phyloP scores from a whole-genome alignment of 2,113 vertebrate genomes.

The Probosciger aterrimus region DNA sequence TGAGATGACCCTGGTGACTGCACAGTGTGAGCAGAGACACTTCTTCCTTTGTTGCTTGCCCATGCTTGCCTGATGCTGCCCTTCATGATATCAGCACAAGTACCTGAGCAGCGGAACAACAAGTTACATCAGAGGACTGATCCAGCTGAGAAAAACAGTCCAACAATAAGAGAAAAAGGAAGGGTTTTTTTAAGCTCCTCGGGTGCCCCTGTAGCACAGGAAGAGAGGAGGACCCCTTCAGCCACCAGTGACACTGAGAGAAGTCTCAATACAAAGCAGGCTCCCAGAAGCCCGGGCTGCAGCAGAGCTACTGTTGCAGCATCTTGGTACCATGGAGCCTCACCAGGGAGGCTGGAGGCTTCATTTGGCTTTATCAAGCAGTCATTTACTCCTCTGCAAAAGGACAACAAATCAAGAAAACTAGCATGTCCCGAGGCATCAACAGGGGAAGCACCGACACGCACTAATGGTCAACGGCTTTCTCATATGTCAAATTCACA shows the following conservation, averaged over 20 bases:
- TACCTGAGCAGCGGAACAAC: not conserved
- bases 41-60: not conserved
- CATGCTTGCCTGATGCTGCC: not conserved
- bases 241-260: no score
- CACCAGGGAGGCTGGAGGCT: not conserved
- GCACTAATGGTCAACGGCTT: not conserved
- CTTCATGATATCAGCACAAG: not conserved
- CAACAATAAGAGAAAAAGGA: rapidly evolving
- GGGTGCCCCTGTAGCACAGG: rapidly evolving
- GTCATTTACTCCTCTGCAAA: not conserved
- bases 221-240: not conserved
- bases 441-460: not conserved
- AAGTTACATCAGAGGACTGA: not conserved
- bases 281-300: not conserved
- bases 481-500: not conserved
- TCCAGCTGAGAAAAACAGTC: not conserved
- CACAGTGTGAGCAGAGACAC: not conserved
- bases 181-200: not conserved
- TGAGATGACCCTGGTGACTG: not conserved
- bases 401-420: not conserved
- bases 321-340: not conserved
- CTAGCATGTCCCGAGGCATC: not conserved
- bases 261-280: not conserved
- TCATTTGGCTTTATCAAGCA: not conserved
- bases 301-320: not conserved